Conservation (phyloP, 2,888 invertebrate genomes). For the Noctuana brunneofusca region DNA sequence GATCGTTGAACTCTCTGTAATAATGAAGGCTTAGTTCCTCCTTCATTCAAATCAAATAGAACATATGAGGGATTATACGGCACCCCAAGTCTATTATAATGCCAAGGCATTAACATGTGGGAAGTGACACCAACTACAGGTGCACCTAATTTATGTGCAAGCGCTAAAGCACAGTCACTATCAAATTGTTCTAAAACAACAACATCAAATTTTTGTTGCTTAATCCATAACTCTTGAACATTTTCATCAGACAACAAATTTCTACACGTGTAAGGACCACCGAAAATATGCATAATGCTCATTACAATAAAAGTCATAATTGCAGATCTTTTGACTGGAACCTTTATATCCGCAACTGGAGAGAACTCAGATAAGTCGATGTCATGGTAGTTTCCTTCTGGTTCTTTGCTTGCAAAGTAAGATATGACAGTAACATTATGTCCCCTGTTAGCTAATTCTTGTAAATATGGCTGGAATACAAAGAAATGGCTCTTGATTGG, state of each 20-base stretch:
- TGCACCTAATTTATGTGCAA: constrained; percentile 72
- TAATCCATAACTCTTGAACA: constrained; percentile 44
- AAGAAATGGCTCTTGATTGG: constrained; percentile 84
- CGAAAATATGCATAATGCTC: constrained; percentile 8
- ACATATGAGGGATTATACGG: constrained; percentile 79
- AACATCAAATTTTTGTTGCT: constrained; percentile 71
- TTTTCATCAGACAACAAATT: constrained; percentile 39
- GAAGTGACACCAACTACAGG: constrained; percentile 77
- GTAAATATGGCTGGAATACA: constrained; percentile 79
- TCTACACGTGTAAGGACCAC: constrained; percentile 36
- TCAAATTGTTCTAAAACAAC: constrained; percentile 78
- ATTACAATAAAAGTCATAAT: constrained; percentile 11
- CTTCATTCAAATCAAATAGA: constrained; percentile 73
- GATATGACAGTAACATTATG: constrained; percentile 84
- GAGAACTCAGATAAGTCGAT: constrained; percentile 42
- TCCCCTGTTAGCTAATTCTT: constrained; percentile 78
- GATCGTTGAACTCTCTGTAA: constrained; percentile 69
- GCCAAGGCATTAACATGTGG: constrained; percentile 78
- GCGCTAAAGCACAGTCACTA: constrained; percentile 78
- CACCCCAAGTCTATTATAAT: constrained; percentile 73
- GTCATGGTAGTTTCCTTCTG: constrained; percentile 43
- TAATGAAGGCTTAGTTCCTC: constrained; percentile 63
- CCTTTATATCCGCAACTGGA: constrained; percentile 39
- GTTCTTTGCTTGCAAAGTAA: constrained; percentile 71
- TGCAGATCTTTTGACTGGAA: constrained; percentile 36